Base-by-base conservation (phyloP, 2,888 invertebrate species). In the Cacoxenus indagator region DNA sequence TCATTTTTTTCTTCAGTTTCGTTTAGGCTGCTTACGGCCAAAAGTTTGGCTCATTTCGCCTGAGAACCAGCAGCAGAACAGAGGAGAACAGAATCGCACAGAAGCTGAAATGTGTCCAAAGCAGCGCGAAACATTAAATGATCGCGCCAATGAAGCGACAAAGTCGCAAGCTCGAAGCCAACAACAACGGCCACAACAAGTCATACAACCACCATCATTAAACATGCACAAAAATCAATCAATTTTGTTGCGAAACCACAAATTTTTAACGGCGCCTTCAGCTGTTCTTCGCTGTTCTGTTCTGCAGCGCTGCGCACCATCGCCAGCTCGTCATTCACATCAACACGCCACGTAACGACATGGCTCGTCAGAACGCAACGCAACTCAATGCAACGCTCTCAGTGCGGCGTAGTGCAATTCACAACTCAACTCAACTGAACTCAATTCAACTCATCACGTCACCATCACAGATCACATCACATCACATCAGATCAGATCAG, bases 191-290 rank as follows among this genome's bases (percentile, higher is more conserved):
- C 37, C 8, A 37, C 22, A 51, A 51, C 22, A 22, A 22, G 22
- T 22, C 17, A 51, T 22, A 22, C 9, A 1, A 51, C 22, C 9
- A 51, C 9, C 24, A 51, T 51, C 51, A 51, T 51, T 51, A 22
- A 22, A 51, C 55, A 55, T 26, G n/a, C 14, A 9, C 14, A 55
- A 55, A 55, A 55, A 55, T 55, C 55, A 55, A 55, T 55, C 55
- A 55, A 55, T 55, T 27, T n/a, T 55, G 43, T 43, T 62, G 45
- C 31, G 31, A 57, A 55, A 26, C 55, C 14, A 27, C 55, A 55
- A 55, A 55, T 55, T 55, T 24, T 26, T n/a, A n/a, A n/a, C 27
- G 55, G 24, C 27, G 55, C 55, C 55, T 55, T 48, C 17, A 48
- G 48, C 48, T n/a, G 48, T 17, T 8, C 37, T 4, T 8, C 37